Evolutionary conservation across 2,113 vertebrate species (phyloP).

Genomic region (Nestor notabilis): DNA sequence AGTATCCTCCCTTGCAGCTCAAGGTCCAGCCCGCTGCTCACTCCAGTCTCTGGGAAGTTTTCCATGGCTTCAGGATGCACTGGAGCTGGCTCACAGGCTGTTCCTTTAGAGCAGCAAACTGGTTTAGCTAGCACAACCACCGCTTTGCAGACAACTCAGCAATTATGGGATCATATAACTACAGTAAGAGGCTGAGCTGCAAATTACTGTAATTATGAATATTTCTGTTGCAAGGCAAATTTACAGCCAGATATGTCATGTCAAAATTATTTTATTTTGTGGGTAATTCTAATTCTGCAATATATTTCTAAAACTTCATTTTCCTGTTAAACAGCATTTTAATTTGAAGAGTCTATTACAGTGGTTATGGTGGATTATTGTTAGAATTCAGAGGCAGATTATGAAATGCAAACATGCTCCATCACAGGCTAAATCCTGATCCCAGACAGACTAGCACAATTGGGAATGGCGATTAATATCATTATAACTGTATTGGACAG

Average conservation of each 20-base stretch:
- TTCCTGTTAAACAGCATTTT: conserved; percentile 63
- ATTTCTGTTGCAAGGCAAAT: conserved; percentile 65
- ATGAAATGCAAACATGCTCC: conserved; percentile 16
- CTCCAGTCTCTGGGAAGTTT: conserved; percentile 30
- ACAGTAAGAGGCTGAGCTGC: conserved; percentile 56
- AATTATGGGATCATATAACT: conserved; percentile 61
- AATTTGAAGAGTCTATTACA: conserved; percentile 46
- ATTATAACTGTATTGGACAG: background rate
- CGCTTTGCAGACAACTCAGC: conserved; percentile 50
- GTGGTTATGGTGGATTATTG: conserved; percentile 15
- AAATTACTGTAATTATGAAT: conserved; percentile 68
- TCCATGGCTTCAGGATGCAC: conserved; percentile 1
- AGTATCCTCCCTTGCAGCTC: background rate
- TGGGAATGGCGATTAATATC: background rate
- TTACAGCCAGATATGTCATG: conserved; percentile 60
- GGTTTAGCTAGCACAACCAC: conserved; percentile 66
- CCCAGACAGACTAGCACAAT: background rate
- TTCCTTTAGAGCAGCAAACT: conserved; percentile 58
- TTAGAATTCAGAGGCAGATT: conserved; percentile 21
- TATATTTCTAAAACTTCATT: conserved; percentile 58
- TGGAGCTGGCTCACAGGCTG: background rate
- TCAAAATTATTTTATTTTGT: conserved; percentile 66
- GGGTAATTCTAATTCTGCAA: conserved; percentile 59
- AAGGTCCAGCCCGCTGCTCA: background rate
- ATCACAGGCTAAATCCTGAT: background rate